Evolutionary conservation across 2,888 invertebrate species (phyloP).

Genomic region (Psylliodes chrysocephalus): DNA sequence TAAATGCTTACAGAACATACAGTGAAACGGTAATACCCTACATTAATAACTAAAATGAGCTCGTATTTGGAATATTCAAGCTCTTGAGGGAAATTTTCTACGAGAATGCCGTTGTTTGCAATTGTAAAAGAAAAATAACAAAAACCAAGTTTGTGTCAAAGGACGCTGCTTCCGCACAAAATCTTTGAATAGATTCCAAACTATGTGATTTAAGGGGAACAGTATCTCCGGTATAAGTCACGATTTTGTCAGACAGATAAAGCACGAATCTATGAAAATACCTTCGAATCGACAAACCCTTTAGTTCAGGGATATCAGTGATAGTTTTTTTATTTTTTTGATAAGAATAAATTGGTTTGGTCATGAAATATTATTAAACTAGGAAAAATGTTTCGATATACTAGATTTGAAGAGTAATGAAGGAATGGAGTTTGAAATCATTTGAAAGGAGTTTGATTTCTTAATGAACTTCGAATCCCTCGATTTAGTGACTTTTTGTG

Average conservation of each 20-base stretch:
- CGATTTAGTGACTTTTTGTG: too few relatives aligned
- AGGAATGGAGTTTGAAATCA: too few relatives aligned
- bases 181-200: conserved; percentile 32
- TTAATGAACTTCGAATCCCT: too few relatives aligned
- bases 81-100: conserved; percentile 18
- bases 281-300: not conserved
- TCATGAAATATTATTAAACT: too few relatives aligned
- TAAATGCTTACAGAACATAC: conserved; percentile 16
- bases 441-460: too few relatives aligned
- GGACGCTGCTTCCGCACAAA: conserved; percentile 12
- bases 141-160: conserved; percentile 3
- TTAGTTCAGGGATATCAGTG: not conserved
- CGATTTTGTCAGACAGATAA: conserved; percentile 27
- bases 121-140: conserved; percentile 16
- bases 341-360: not conserved
- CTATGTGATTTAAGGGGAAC: conserved; percentile 38
- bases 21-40: conserved; percentile 13
- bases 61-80: conserved; percentile 21
- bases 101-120: not conserved
- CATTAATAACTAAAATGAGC: conserved; percentile 25
- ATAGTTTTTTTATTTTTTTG: not conserved
- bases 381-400: too few relatives aligned
- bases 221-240: conserved; percentile 33
- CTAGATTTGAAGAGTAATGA: too few relatives aligned
- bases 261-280: conserved; percentile 12